Conservation (phyloP, 2,797 vertebrate species). For the Notamacropus eugenii region DNA sequence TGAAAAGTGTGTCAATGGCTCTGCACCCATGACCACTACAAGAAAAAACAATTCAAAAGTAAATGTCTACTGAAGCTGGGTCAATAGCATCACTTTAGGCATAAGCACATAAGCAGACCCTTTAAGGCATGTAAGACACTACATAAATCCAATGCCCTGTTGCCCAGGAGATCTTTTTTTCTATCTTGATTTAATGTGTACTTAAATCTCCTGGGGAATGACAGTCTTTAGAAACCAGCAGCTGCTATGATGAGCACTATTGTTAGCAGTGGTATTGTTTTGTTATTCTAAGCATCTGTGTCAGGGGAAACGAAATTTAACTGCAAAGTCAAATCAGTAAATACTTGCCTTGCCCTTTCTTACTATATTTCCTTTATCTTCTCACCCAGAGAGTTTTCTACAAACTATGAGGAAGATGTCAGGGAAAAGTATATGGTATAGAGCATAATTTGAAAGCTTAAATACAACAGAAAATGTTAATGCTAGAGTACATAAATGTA, state of each 20-base stretch:
- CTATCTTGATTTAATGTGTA: constrained; percentile 19
- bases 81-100: background rate
- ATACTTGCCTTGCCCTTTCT: background rate
- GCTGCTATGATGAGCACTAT: background rate
- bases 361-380: background rate
- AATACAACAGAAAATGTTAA: background rate
- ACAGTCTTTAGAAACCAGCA: constrained; percentile 5
- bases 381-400: background rate
- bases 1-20: background rate
- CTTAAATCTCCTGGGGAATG: constrained; percentile 50
- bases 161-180: constrained; percentile 15
- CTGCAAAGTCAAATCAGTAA: constrained; percentile 21
- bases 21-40: background rate
- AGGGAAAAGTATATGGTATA: background rate
- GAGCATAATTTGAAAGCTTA: background rate
- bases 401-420: background rate
- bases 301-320: background rate
- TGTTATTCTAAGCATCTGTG: background rate
- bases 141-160: constrained; percentile 2
- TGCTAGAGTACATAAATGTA: background rate
- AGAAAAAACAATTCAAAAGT: background rate
- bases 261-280: background rate
- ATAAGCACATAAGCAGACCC: background rate
- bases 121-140: background rate
- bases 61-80: background rate